A percentile compares a stretch with the other conserved stretches of the same genome.
Evolutionary conservation across 2,888 invertebrate genomes (phyloP).

Genomic region (Hydraecia micacea): DNA sequence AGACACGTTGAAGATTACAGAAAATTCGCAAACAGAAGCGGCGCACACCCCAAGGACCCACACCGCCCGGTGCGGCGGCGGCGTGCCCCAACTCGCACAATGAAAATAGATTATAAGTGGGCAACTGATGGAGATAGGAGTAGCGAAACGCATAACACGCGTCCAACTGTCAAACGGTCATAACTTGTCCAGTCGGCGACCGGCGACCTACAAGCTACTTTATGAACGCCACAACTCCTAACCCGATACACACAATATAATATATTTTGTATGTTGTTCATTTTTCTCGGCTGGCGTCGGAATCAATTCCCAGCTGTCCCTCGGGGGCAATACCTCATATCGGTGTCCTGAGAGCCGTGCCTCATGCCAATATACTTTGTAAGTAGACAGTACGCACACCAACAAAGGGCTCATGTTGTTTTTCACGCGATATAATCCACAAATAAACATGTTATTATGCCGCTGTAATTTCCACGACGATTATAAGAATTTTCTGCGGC

Average conservation of each 20-base stretch:
- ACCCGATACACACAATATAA: slow-evolving; percentile 64
- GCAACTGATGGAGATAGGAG: slow-evolving; percentile 60
- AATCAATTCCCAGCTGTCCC: slow-evolving; percentile 77
- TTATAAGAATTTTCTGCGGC: slow-evolving; percentile 38
- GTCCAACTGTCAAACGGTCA: slow-evolving; percentile 71
- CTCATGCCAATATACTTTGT: slow-evolving; percentile 65
- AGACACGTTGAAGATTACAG: slow-evolving; percentile 59
- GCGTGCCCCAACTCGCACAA: slow-evolving; percentile 59
- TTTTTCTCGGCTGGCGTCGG: slow-evolving; percentile 71
- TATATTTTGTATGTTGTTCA: slow-evolving; percentile 69
- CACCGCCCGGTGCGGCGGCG: slow-evolving; percentile 37
- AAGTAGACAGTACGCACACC: slow-evolving; percentile 52
- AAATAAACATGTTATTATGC: slow-evolving; percentile 56
- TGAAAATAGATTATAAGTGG: slow-evolving; percentile 67
- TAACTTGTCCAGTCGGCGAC: slow-evolving; percentile 64
- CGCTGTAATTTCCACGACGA: slow-evolving; percentile 24
- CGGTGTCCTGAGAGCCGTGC: slow-evolving; percentile 68
- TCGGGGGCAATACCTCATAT: slow-evolving; percentile 75
- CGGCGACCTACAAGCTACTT: slow-evolving; percentile 62
- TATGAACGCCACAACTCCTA: slow-evolving; percentile 62
- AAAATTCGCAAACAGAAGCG: slow-evolving; percentile 57
- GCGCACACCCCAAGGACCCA: slow-evolving; percentile 30
- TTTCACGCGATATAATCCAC: slow-evolving; percentile 42
- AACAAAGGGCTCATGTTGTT: slow-evolving; percentile 54
- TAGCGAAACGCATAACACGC: slow-evolving; percentile 64